Conservation (phyloP, 2,797 vertebrate genomes). For the Phoxinus dragarum region DNA sequence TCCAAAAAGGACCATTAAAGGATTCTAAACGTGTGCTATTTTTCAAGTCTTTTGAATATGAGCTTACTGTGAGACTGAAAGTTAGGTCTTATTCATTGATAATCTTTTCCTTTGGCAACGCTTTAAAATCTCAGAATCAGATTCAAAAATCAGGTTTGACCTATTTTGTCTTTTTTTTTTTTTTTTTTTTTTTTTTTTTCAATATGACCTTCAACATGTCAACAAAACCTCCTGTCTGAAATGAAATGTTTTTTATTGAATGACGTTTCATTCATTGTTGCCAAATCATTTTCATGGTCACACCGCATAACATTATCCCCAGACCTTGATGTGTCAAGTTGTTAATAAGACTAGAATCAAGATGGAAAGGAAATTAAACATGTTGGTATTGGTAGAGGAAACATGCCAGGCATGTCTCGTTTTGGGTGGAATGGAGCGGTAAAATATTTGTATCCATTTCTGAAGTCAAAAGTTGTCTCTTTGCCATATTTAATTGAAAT, state of each 20-base stretch:
- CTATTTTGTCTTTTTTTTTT: neutral
- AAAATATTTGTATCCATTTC: neutral
- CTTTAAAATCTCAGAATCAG: neutral
- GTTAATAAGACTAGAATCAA: constrained; percentile 37
- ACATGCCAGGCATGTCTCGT: constrained; percentile 14
- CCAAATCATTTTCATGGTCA: constrained; percentile 36
- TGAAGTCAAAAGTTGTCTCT: neutral
- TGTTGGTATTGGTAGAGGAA: constrained; percentile 25
- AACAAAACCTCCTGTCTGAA: constrained; percentile 16
- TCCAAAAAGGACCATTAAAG: neutral
- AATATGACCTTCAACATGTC: neutral
- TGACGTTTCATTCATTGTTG: constrained; percentile 16
- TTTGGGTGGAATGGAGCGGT: neutral
- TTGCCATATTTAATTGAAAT: constrained; percentile 32
- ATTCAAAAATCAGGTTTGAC: neutral
- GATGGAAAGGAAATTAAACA: constrained; percentile 33
- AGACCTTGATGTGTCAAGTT: constrained; percentile 5
- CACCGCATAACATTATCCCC: neutral
- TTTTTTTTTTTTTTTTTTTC: neutral
- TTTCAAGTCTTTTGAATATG: neutral
- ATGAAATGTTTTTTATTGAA: constrained; percentile 26
- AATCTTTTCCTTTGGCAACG: neutral
- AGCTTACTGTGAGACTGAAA: neutral
- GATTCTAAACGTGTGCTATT: neutral
- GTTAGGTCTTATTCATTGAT: neutral